These are phyloP conservation scores for Hydrotaea cyrtoneurina DNA, from an alignment of 2,888 invertebrate species.

Conservation along the genomic window DNA sequence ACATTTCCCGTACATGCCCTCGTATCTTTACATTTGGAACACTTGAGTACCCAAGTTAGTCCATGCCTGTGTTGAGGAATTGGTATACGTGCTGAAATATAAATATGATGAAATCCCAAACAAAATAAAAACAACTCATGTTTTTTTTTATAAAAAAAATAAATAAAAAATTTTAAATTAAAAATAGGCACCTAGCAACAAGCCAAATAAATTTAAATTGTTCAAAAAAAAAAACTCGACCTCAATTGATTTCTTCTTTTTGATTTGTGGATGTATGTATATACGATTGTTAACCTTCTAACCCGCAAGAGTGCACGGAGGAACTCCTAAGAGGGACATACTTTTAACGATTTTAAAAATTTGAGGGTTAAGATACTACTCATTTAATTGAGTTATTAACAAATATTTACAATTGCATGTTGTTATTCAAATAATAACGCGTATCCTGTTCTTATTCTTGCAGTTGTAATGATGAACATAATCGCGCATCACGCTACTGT, in stretches of 20 bases:
- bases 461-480: constrained; percentile 79
- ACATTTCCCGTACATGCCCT: too few species aligned
- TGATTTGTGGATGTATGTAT: too few species aligned
- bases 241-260: neutral
- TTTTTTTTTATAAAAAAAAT: neutral
- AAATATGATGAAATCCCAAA: neutral
- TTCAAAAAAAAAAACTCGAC: neutral
- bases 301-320: too few species aligned
- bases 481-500: constrained; percentile 77
- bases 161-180: neutral
- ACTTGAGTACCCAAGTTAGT: too few species aligned
- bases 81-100: neutral
- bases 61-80: neutral
- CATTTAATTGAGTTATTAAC: neutral
- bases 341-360: too few species aligned
- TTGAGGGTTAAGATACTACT: too few species aligned
- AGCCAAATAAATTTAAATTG: neutral
- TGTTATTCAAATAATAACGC: too few species aligned
- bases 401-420: neutral
- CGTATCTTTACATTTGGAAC: too few species aligned
- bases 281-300: too few species aligned
- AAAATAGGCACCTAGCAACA: neutral
- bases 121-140: neutral
- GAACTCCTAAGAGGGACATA: too few species aligned
- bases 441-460: constrained; percentile 56